Conservation (phyloP, 30 jellyfish, hydroid and myxozoan species). For the Phacellophora camtschatica region DNA sequence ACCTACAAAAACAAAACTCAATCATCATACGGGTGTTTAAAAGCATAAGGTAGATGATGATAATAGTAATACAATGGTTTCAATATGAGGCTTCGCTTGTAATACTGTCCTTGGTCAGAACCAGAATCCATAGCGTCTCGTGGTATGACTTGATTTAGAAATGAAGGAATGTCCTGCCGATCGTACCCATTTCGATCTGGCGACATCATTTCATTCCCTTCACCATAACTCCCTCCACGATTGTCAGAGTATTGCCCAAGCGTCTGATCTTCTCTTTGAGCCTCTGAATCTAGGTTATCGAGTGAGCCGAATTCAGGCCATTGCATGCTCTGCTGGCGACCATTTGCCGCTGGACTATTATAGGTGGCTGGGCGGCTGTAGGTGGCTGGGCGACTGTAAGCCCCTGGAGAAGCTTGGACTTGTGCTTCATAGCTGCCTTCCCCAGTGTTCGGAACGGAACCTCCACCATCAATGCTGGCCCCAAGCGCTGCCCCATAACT, state of each 20-base stretch:
- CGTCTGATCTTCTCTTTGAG: constrained; percentile 64
- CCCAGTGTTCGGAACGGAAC: constrained; percentile 8
- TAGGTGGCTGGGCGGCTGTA: constrained; percentile 8
- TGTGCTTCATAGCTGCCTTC: constrained; percentile 3
- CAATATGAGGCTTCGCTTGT: constrained; percentile 54
- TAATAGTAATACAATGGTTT: constrained; percentile 42
- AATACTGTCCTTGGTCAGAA: constrained; percentile 36
- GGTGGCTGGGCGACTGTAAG: not conserved
- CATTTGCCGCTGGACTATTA: not conserved
- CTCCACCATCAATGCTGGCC: constrained; percentile 33
- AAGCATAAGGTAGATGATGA: constrained; percentile 55
- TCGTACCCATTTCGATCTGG: constrained; percentile 50
- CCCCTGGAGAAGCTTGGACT: not conserved
- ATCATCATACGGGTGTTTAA: constrained; percentile 60
- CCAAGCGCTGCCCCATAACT: constrained; percentile 13
- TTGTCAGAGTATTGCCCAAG: constrained; percentile 24
- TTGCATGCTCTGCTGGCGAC: constrained; percentile 24
- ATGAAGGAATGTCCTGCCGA: constrained; percentile 60
- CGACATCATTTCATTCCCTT: constrained; percentile 18
- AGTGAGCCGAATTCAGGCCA: constrained; percentile 40
- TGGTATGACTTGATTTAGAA: constrained; percentile 6
- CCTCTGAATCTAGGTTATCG: constrained; percentile 55
- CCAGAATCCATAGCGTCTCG: constrained; percentile 36
- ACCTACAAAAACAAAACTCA: too few relatives aligned
- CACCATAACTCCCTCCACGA: constrained; percentile 40